Evolutionary conservation across 1,140 invertebrate genomes (phyloP), one percentile per base, ranked within the genome.

Genomic region (Mercenaria mercenaria): DNA sequence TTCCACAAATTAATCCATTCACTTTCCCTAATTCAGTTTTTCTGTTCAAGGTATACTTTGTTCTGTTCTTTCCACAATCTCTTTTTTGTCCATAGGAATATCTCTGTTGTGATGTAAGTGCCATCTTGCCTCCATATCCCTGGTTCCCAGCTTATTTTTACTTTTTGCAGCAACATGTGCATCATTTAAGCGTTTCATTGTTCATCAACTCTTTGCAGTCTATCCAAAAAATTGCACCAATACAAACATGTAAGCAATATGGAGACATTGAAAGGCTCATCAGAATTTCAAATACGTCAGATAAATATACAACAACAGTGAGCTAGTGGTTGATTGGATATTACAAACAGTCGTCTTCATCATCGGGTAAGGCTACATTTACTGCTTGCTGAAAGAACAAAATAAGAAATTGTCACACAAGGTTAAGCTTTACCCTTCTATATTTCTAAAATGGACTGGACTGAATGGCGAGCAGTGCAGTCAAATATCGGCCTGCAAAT

Each of bases 281-380:
- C 8, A 59, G 56, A n/a, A 1, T 29, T 29, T 32, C 15, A 15
- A 41, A 29, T 37, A 20, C 39, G 10, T 32, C 29, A 79, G 23
- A 52, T 79, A 79, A 79, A 79, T 79, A 79, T 59, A 79, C 76
- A 79, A 52, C 4, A 67, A 81, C 11, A n/a, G n/a, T 81, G 56
- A 41, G 52, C 39, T 41, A 47, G 37, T n/a, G 41, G 10, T 13
- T 20, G 47, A 39, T 20, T 50, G 37, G 69, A 18, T 47, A 88
- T 91, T 83, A 88, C 43, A 88, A n/a, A n/a, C n/a, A 87, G 41
- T 90, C 89, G n/a, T 91, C 84, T 64, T 91, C 90, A 52, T 91
- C 90, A 34, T 91, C 90, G 23, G 90, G 90, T 41, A 91, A 76
- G 67, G 90, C 79, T 47, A 83, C 32, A 59, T 87, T 64, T 2